phyloP scores from a whole-genome alignment of 2,888 invertebrate species.

The Scaptomyza tumidula region DNA sequence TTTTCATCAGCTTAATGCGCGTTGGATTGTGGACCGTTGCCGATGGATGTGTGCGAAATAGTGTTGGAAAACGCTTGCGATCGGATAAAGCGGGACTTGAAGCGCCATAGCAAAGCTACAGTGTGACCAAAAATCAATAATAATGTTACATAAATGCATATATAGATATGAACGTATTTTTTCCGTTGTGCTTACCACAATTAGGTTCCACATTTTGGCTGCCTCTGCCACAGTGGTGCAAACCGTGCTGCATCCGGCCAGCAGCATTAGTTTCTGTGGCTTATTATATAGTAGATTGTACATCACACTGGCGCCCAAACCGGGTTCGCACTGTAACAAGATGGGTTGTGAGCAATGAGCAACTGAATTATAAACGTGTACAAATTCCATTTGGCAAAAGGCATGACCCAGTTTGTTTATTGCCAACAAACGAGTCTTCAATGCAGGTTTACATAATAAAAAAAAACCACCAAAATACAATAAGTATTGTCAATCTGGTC shows the following conservation, averaged over 20 bases:
- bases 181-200: conserved; percentile 91
- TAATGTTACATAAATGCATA: neutral
- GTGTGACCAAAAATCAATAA: conserved; percentile 1
- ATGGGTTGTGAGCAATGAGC: conserved; percentile 7
- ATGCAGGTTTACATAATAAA: conserved; percentile 42
- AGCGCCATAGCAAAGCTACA: conserved; percentile 98
- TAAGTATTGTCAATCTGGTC: conserved; percentile 7
- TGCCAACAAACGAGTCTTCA: conserved; percentile 33
- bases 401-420: conserved; percentile 51
- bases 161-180: neutral
- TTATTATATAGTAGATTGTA: conserved; percentile 98
- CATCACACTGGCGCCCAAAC: conserved; percentile 98
- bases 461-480: conserved; percentile 19
- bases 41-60: conserved; percentile 99
- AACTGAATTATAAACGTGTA: conserved; percentile 50
- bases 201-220: conserved; percentile 99
- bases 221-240: conserved; percentile 99
- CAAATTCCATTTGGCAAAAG: conserved; percentile 47
- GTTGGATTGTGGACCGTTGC: conserved; percentile 99
- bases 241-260: conserved; percentile 99
- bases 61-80: conserved; percentile 97
- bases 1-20: conserved; percentile 97
- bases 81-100: conserved; percentile 99
- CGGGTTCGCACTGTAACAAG: conserved; percentile 95
- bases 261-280: conserved; percentile 95